phyloP scores from a whole-genome alignment of 2,888 invertebrate genomes.

The Platycheirus rosarum region DNA sequence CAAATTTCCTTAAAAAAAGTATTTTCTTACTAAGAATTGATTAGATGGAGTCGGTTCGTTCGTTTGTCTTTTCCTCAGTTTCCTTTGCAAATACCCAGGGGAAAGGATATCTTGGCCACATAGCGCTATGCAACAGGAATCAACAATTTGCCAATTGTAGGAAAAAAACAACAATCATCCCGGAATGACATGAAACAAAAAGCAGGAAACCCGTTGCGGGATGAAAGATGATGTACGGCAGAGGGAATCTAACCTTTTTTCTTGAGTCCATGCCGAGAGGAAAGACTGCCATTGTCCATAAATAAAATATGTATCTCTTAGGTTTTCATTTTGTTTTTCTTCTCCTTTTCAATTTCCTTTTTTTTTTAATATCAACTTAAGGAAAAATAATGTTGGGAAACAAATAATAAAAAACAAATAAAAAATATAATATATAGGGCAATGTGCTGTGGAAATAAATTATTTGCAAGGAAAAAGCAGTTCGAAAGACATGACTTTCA shows the following conservation, averaged over 20 bases:
- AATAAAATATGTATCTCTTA: constrained; percentile 62
- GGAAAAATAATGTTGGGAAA: constrained; percentile 24
- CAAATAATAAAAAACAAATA: constrained; percentile 29
- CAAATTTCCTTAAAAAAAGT: neutral
- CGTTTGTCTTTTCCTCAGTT: neutral
- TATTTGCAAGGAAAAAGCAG: neutral
- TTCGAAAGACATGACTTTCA: neutral
- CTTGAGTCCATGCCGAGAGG: constrained; percentile 18
- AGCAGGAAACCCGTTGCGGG: constrained; percentile 35
- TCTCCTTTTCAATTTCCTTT: constrained; percentile 12
- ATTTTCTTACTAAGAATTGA: neutral
- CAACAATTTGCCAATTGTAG: constrained; percentile 53
- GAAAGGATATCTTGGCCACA: constrained; percentile 23
- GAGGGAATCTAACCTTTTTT: constrained; percentile 34
- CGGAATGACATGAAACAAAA: constrained; percentile 53
- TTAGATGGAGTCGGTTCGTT: constrained; percentile 16
- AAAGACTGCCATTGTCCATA: constrained; percentile 59
- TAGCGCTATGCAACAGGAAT: constrained; percentile 28
- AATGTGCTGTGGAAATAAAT: constrained; percentile 29
- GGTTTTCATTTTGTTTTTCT: constrained; percentile 44
- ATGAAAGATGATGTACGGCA: constrained; percentile 44
- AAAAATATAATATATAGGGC: constrained; percentile 13
- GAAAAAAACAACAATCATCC: constrained; percentile 57
- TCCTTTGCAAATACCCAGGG: constrained; percentile 17
- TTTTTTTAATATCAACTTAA: constrained; percentile 28